Evolutionary conservation across 2,888 invertebrate species (phyloP).

Genomic region (Bombylius major): DNA sequence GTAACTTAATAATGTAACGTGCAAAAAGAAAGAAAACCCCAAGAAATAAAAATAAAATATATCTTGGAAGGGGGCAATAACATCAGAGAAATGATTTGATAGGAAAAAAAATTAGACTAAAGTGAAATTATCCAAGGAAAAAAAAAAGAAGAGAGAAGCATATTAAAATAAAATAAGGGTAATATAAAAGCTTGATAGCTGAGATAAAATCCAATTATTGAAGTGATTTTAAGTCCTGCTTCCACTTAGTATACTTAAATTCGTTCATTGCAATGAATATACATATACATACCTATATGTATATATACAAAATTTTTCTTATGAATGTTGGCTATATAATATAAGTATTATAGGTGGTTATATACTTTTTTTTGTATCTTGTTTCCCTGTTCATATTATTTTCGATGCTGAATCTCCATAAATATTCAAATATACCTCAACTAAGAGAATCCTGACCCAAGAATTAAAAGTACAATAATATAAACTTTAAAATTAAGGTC

Average conservation of each 20-base stretch:
- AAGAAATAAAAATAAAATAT: not conserved
- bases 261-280: slow-evolving; percentile 36
- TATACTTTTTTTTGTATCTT: not conserved
- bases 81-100: not conserved
- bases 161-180: slow-evolving; percentile 10
- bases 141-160: not conserved
- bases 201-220: slow-evolving; percentile 38
- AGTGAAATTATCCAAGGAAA: not conserved
- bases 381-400: no score
- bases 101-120: not conserved
- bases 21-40: no score
- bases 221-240: slow-evolving; percentile 28
- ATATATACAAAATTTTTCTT: slow-evolving; percentile 28
- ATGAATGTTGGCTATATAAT: slow-evolving; percentile 8
- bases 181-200: slow-evolving; percentile 30
- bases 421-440: no score
- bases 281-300: no score
- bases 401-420: no score
- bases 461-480: no score
- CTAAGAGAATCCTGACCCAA: no score
- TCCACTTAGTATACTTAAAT: slow-evolving; percentile 23
- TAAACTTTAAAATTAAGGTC: no score
- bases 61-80: not conserved
- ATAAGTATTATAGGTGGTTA: slow-evolving; percentile 11
- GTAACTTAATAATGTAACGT: no score